These are phyloP conservation scores for Bombus affinis DNA, from an alignment of 1,140 invertebrate genomes.

Conservation along the genomic window DNA sequence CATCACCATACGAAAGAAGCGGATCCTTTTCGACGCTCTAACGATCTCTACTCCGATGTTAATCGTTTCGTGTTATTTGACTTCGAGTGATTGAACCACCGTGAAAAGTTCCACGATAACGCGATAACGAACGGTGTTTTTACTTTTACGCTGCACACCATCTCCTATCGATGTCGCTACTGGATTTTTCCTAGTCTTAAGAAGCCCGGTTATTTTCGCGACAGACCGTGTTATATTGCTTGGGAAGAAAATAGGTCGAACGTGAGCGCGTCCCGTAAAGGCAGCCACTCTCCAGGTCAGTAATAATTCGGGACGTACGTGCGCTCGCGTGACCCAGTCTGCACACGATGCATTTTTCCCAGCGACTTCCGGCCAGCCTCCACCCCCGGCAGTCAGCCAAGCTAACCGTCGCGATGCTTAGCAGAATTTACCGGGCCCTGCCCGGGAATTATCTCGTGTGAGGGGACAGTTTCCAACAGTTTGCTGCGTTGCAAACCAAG, in stretches of 20 bases:
- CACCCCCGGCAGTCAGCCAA: neutral
- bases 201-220: neutral
- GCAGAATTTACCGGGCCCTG: neutral
- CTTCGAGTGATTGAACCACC: too few relatives aligned
- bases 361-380: constrained; percentile 20
- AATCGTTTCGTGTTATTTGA: too few relatives aligned
- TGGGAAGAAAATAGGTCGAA: constrained; percentile 39
- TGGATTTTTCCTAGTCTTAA: too few relatives aligned
- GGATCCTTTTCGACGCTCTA: accelerated
- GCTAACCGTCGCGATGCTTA: constrained; percentile 22
- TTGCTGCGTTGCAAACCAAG: neutral
- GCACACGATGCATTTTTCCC: constrained; percentile 43
- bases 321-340: constrained; percentile 7
- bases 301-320: constrained; percentile 44
- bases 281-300: constrained; percentile 37
- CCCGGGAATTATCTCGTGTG: neutral
- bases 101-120: too few relatives aligned
- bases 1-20: too few relatives aligned
- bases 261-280: constrained; percentile 29
- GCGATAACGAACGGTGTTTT: too few relatives aligned
- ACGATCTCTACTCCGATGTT: too few relatives aligned
- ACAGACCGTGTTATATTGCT: neutral
- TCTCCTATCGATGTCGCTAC: too few relatives aligned
- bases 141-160: too few relatives aligned
- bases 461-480: neutral